These are phyloP conservation scores for Eupeodes luniger DNA, from an alignment of 2,888 invertebrate species.

Conservation along the genomic window DNA sequence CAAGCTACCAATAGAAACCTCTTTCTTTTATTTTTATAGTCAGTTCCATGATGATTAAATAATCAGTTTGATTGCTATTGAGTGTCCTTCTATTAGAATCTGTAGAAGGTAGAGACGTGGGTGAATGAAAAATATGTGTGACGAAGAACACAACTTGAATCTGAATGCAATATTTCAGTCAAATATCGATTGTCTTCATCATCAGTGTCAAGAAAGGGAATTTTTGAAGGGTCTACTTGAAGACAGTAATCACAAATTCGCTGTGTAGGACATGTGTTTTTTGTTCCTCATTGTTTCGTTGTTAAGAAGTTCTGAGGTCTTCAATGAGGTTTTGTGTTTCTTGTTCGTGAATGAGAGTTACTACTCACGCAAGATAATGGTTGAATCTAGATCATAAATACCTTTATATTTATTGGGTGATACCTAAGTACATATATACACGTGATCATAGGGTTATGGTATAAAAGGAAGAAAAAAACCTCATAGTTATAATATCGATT, in stretches of 20 bases:
- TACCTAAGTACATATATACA: not conserved
- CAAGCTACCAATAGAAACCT: slow-evolving; percentile 36
- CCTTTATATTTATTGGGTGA: not conserved
- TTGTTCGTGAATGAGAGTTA: not conserved
- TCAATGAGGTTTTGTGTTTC: not conserved
- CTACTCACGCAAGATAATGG: slow-evolving; percentile 10
- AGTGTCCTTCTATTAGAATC: not conserved
- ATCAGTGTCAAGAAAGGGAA: not conserved
- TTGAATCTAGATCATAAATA: slow-evolving; percentile 16
- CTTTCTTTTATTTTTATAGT: slow-evolving; percentile 17
- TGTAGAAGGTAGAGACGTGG: slow-evolving; percentile 28
- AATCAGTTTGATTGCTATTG: slow-evolving; percentile 61
- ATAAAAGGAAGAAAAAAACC: not conserved
- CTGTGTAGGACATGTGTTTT: not conserved
- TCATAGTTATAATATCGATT: not conserved
- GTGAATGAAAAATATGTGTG: not conserved
- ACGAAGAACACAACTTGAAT: slow-evolving; percentile 10
- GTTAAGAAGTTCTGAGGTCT: not conserved
- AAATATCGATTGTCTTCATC: slow-evolving; percentile 34
- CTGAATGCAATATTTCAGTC: slow-evolving; percentile 19
- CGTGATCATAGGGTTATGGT: not conserved
- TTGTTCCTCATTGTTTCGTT: not conserved
- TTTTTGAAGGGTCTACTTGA: not conserved
- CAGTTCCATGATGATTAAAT: slow-evolving; percentile 18
- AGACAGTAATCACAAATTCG: slow-evolving; percentile 1